Evolutionary conservation across 2,888 invertebrate genomes (phyloP).

Genomic region (Plagodis dolabraria): DNA sequence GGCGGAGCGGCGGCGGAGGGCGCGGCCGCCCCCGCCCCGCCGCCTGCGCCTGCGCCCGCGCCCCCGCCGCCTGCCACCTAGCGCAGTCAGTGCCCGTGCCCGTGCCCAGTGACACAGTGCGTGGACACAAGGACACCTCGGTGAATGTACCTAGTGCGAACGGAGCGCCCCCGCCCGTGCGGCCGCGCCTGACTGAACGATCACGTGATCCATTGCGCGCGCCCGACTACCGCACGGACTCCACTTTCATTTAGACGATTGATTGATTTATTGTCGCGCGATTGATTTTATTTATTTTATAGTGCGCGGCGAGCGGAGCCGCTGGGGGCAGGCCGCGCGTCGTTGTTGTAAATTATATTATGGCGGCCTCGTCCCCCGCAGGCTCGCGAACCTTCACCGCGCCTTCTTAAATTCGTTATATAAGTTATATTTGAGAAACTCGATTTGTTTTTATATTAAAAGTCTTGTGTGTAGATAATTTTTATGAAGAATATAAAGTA

Average conservation of each 20-base stretch:
- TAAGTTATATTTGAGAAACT: constrained; percentile 76
- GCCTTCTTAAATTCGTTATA: constrained; percentile 56
- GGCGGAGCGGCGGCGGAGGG: constrained; percentile 39
- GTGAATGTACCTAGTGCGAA: constrained; percentile 27
- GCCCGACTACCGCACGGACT: constrained; percentile 9
- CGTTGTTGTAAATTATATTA: constrained; percentile 42
- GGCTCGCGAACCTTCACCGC: constrained; percentile 41
- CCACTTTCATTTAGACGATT: constrained; percentile 28
- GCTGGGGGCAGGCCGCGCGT: constrained; percentile 36
- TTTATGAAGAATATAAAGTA: constrained; percentile 82
- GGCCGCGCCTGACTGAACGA: constrained; percentile 20
- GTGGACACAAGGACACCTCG: constrained; percentile 18
- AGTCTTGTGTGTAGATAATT: constrained; percentile 83
- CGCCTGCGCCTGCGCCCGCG: constrained; percentile 42
- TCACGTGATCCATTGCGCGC: constrained; percentile 21
- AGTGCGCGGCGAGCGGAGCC: constrained; percentile 33
- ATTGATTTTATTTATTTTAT: constrained; percentile 51
- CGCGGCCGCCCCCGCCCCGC: constrained; percentile 42
- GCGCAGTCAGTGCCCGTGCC: constrained; percentile 5
- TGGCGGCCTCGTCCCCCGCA: constrained; percentile 39
- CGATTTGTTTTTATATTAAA: constrained; percentile 77
- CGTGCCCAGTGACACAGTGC: constrained; percentile 23
- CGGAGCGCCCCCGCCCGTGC: constrained; percentile 9
- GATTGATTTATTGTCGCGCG: constrained; percentile 40
- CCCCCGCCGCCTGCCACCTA: constrained; percentile 55